Conservation (phyloP, 2,797 vertebrate species). For the Falco berigora region DNA sequence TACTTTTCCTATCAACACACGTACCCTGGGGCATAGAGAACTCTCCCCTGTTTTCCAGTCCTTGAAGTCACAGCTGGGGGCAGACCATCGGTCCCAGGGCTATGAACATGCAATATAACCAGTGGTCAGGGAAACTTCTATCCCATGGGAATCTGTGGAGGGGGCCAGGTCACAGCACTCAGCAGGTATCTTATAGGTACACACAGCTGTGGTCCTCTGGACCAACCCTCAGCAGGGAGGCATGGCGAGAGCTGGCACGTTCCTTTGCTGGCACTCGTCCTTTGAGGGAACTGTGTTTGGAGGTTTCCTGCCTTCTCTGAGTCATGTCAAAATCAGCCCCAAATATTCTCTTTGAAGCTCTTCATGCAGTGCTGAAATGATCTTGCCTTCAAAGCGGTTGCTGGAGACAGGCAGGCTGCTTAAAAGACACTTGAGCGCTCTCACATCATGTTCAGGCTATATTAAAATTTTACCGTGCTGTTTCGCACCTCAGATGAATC, state of each 20-base stretch:
- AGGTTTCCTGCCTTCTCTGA: background rate
- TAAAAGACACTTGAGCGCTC: background rate
- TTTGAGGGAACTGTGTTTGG: background rate
- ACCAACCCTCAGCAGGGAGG: background rate
- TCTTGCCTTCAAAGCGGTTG: slow-evolving; percentile 47
- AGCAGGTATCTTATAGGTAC: background rate
- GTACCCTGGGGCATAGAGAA: background rate
- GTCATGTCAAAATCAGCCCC: slow-evolving; percentile 43
- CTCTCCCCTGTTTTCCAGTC: background rate
- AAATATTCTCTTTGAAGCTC: slow-evolving; percentile 66
- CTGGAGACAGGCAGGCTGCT: slow-evolving; percentile 16
- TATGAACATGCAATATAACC: background rate
- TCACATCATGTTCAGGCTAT: slow-evolving; percentile 4
- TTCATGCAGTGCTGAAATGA: background rate
- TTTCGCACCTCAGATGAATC: slow-evolving; percentile 38
- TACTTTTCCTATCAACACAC: background rate
- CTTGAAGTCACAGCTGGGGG: background rate
- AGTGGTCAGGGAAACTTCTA: background rate
- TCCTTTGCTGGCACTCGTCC: background rate
- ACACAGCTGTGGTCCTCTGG: background rate
- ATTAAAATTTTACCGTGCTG: slow-evolving; percentile 35
- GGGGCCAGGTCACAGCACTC: background rate
- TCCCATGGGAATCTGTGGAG: background rate
- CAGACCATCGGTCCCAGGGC: background rate
- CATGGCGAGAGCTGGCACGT: background rate